A percentile compares a stretch with the other conserved stretches of the same genome.
Conservation (phyloP, 37 sponge, comb jelly and placozoan species). For the Beroe forskalii region DNA sequence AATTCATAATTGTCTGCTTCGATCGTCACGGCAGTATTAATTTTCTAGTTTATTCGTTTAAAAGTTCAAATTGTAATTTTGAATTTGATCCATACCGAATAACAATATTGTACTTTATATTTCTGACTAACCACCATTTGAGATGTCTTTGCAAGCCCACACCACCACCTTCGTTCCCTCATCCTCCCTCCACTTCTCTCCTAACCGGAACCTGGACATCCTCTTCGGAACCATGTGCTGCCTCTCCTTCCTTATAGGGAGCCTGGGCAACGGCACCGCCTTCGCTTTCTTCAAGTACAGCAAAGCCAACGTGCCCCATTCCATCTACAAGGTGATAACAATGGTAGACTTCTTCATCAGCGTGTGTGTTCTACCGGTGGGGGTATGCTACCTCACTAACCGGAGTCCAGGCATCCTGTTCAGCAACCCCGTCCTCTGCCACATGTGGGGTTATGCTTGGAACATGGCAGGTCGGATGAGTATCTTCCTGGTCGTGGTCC, state of each 20-base stretch:
- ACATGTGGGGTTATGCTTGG: conserved; percentile 62
- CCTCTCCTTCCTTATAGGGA: neutral
- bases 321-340: conserved; percentile 60
- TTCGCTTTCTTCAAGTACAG: conserved; percentile 31
- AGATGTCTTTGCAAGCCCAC: neutral
- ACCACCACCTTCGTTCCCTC: neutral
- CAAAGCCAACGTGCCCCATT: conserved; percentile 42
- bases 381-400: conserved; percentile 9
- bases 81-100: too few species aligned
- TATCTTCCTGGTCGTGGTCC: conserved; percentile 59
- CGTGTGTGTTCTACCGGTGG: conserved; percentile 21
- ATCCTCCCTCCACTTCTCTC: neutral
- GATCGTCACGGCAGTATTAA: too few species aligned
- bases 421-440: neutral
- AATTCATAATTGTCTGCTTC: too few species aligned
- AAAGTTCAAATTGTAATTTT: too few species aligned
- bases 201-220: neutral
- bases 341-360: neutral
- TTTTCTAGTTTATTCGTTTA: too few species aligned
- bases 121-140: too few species aligned
- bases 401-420: conserved; percentile 40
- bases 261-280: conserved; percentile 12
- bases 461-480: conserved; percentile 17
- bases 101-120: too few species aligned
- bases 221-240: conserved; percentile 19